Base-by-base conservation (phyloP, 2,888 invertebrate species). In the Caenorhabditis becei region DNA sequence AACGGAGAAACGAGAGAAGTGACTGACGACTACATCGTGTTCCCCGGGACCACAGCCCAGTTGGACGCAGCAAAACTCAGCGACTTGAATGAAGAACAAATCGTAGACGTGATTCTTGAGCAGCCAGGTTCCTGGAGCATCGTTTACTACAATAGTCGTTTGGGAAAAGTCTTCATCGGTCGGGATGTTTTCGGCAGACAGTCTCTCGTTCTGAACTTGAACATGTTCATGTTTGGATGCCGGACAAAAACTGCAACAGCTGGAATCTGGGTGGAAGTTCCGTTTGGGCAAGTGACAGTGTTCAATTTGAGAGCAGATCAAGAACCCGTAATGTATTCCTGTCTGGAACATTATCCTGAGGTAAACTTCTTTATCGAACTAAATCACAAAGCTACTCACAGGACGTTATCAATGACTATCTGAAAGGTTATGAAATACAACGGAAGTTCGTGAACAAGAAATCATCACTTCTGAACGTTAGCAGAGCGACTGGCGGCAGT, bases 101-200 rank as follows among this genome's bases (percentile, higher is more conserved):
- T 78, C 24, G 54, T 56, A 2, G 51, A 69, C 26, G 4, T 16
- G 8, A 58, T 79, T 67, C 16, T 79, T 63, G 67, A 69, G 18
- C 65, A 59, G 23, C 23, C 61, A 35, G 80, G 80, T 23, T 54
- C 72, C 8, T 80, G 80, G 80, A 80, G 74, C 44, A 44, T 74
- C 16, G 69, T 80, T 16, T 74, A 58, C 56, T 80, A 18, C 24
- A 59, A 69, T 14, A 8, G 37, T 8, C 59, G 59, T 10, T 51
- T 75, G 7, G 37, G 26, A 7, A 71, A 53, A 56, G 5, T 86
- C 2, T 65, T 84, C 26, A 70, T 84, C 51, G 86, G 84, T 32
- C 71, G 85, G 11, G 86, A 86, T 58, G 70, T 86, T 35, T 86
- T 86, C 32, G 86, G 84, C n/a, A 61, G 86, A 58, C 84, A 84